These are phyloP conservation scores for Paratrypauchen microcephalus DNA, from an alignment of 2,797 vertebrate species.

Conservation along the genomic window DNA sequence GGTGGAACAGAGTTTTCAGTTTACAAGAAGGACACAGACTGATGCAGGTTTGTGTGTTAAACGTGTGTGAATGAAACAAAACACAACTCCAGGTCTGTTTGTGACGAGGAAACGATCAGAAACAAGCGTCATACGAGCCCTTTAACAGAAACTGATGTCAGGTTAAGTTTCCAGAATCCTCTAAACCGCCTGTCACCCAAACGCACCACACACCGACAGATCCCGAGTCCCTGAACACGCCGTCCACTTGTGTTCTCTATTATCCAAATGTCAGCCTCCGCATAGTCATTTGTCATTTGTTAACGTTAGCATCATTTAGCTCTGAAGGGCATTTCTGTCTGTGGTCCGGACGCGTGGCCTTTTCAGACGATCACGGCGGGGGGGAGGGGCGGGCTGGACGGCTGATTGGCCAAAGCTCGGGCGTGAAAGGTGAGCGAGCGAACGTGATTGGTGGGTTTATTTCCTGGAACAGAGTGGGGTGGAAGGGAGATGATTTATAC, in stretches of 20 bases:
- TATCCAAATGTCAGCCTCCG: slow-evolving; percentile 53
- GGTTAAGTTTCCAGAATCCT: not conserved
- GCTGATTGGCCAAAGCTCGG: no score
- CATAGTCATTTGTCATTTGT: slow-evolving; percentile 33
- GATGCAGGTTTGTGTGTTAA: no score
- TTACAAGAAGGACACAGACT: no score
- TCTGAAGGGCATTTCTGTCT: slow-evolving; percentile 34
- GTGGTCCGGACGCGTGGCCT: slow-evolving; percentile 18
- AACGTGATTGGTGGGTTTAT: slow-evolving; percentile 2
- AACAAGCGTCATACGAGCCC: no score
- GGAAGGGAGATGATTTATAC: not conserved
- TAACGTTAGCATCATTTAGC: slow-evolving; percentile 12
- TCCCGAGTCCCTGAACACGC: slow-evolving; percentile 4
- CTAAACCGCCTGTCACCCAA: not conserved
- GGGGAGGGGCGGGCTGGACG: not conserved
- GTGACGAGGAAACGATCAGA: no score
- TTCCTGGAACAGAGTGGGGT: not conserved
- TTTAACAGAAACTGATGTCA: not conserved
- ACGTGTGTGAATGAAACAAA: no score
- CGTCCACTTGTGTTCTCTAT: slow-evolving; percentile 21
- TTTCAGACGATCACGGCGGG: slow-evolving; percentile 24
- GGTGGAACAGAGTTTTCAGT: no score
- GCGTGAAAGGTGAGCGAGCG: no score
- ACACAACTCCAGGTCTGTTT: no score
- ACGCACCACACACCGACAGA: not conserved